Evolutionary conservation across 2,797 vertebrate genomes (phyloP).

Genomic region (Oreochromis mossambicus): DNA sequence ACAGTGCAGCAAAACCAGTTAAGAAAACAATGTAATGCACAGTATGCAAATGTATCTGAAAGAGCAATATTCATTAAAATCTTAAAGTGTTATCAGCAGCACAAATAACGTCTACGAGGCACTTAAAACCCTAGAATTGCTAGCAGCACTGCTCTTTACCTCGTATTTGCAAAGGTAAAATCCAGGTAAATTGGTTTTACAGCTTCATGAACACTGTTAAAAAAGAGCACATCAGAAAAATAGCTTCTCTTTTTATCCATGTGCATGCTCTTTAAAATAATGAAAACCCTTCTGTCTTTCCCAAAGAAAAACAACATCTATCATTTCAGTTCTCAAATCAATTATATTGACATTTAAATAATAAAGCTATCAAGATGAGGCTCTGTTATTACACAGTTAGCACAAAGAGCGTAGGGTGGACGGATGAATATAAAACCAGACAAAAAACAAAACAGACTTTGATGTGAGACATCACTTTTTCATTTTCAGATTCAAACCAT

Average conservation of each 20-base stretch:
- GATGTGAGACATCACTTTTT: not conserved
- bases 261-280: not conserved
- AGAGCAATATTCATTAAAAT: not conserved
- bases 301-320: not conserved
- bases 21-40: not conserved
- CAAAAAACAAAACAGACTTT: not conserved
- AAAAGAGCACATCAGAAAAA: not conserved
- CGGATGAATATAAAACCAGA: not conserved
- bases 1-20: not conserved
- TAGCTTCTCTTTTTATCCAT: not conserved
- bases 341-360: not conserved
- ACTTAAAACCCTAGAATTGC: not conserved
- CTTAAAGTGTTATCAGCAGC: not conserved
- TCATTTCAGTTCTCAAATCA: not conserved
- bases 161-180: not conserved
- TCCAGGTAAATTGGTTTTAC: not conserved
- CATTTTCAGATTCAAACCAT: not conserved
- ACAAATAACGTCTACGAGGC: not conserved
- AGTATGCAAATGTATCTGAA: not conserved
- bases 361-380: not conserved
- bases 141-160: not conserved
- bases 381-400: not conserved
- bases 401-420: not conserved
- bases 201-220: not conserved
- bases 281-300: not conserved